Base-by-base conservation (phyloP, 2,113 vertebrate species). In the Taxidea taxus region DNA sequence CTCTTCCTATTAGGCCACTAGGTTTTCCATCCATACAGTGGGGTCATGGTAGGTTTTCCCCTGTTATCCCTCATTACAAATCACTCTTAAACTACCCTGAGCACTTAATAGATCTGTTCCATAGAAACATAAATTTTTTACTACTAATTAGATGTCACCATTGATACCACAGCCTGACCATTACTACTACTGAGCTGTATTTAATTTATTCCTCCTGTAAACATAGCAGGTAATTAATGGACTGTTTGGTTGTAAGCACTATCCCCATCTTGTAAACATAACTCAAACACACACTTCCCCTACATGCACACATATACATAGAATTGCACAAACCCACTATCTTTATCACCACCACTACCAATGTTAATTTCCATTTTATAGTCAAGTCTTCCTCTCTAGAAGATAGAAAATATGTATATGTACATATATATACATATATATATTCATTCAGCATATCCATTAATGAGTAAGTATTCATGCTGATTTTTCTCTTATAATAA, bases 171-270 rank as follows among this genome's bases (percentile, higher is more conserved):
- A 84, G 12, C 37, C 44, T 81, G 49, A 21, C 31, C 25, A 62
- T 91, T 96, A 90, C 94, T 95, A 90, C 66, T 90, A 56, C 78
- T 97, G 74, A 95, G 91, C 91, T 42, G 58, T 58, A 91, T 97
- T 97, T 98, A 97, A 97, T 98, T 98, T 97, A 94, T 66, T 96
- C 60, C 96, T 96, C 62, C 66, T 97, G 6, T 78, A 94, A 98
- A 97, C 91, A 90, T 77, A 95, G 29, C 51, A 97, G 90, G 49
- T 97, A 98, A 98, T 98, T 97, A 98, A 85, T 37, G 31, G 27
- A 37, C 7, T 47, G 5, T 91, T 94, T 74, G 49, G 16, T 83
- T 81, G 23, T 62, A 90, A 93, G 80, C 20, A 74, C 15, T 68
- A 20, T 29, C 6, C 7, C 12, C 20, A 77, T 87, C 5, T 34